Evolutionary conservation across 2,888 invertebrate species (phyloP).

Genomic region (Scelioninae gen. 1): DNA sequence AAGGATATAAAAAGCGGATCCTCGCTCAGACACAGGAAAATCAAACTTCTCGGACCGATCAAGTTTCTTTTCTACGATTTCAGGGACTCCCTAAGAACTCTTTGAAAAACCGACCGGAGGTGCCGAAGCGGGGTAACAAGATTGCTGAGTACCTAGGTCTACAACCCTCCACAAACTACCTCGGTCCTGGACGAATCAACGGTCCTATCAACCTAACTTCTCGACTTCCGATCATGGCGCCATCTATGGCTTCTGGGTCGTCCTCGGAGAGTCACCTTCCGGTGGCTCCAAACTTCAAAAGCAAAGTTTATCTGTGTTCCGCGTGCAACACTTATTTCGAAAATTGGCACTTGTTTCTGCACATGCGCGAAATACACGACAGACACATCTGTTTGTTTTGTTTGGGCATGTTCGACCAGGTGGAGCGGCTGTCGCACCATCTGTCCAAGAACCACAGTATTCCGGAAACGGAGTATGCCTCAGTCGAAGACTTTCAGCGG

Average conservation of each 20-base stretch:
- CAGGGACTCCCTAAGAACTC: conserved; percentile 45
- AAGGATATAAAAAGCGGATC: conserved; percentile 81
- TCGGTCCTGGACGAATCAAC: conserved; percentile 84
- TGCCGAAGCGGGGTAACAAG: conserved; percentile 74
- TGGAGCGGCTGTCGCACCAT: conserved; percentile 91
- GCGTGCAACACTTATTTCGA: conserved; percentile 93
- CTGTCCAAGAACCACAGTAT: conserved; percentile 91
- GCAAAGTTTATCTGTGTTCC: conserved; percentile 92
- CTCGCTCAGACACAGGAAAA: conserved; percentile 78
- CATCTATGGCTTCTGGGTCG: conserved; percentile 74
- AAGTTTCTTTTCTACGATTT: conserved; percentile 61
- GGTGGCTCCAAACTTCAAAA: conserved; percentile 77
- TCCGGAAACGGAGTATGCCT: conserved; percentile 88
- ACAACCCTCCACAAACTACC: conserved; percentile 85
- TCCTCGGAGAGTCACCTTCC: conserved; percentile 84
- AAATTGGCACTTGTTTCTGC: conserved; percentile 93
- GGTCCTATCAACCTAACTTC: conserved; percentile 85
- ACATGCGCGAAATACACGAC: conserved; percentile 93
- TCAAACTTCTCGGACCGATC: conserved; percentile 62
- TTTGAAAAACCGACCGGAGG: conserved; percentile 70
- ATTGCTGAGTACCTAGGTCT: conserved; percentile 88
- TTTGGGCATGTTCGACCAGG: conserved; percentile 92
- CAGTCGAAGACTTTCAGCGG: conserved; percentile 88
- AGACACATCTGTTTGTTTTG: conserved; percentile 93
- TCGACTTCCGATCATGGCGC: conserved; percentile 85